Percentiles rank a stretch among this genome's conserved stretches.
These are phyloP conservation scores for Vidua macroura DNA, from an alignment of 2,113 vertebrate species.

Conservation along the genomic window DNA sequence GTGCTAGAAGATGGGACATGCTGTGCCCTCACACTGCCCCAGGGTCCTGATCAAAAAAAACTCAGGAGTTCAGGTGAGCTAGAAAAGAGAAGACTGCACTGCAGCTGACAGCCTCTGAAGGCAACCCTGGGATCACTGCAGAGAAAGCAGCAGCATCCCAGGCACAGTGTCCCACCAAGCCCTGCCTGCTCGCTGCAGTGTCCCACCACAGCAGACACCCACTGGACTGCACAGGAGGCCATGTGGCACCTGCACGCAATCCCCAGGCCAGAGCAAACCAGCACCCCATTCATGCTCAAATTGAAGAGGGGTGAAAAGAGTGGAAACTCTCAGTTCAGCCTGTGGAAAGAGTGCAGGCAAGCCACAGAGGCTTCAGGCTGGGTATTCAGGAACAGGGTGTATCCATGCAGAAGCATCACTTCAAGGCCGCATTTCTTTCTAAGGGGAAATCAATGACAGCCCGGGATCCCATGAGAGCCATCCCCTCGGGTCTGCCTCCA, in stretches of 20 bases:
- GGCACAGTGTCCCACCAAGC: background rate
- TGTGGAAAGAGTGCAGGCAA: background rate
- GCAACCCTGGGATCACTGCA: background rate
- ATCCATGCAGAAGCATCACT: background rate
- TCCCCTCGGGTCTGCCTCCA: background rate
- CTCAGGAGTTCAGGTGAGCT: background rate
- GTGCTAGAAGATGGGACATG: background rate
- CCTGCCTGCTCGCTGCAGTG: background rate
- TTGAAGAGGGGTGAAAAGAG: background rate
- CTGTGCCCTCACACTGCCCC: background rate
- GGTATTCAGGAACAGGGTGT: background rate
- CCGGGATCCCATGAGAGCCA: background rate
- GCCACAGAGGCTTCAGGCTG: background rate
- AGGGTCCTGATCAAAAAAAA: background rate
- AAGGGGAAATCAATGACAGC: background rate
- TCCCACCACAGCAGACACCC: background rate
- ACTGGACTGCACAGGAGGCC: rapidly evolving
- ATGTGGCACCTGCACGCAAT: background rate
- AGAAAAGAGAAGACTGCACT: background rate
- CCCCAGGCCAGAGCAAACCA: background rate
- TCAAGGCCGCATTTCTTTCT: background rate
- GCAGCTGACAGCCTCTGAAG: background rate
- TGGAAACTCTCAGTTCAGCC: background rate
- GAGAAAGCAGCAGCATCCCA: background rate
- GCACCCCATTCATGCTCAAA: background rate